Conservation (phyloP, 2,888 invertebrate genomes). For the Pseudococcus longispinus region DNA sequence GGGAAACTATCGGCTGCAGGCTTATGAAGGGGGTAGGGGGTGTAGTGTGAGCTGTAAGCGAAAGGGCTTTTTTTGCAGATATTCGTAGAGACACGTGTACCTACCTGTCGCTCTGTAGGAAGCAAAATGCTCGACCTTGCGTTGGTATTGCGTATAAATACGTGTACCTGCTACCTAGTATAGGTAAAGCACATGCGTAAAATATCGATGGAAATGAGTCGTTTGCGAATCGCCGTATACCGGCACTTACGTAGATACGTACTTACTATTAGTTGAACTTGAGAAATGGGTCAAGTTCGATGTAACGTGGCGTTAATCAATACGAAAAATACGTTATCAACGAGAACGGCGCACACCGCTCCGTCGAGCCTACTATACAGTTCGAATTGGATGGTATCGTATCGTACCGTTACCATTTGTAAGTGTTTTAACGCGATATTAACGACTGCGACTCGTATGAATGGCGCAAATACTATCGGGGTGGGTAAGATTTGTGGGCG, state of each 20-base stretch:
- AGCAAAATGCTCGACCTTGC: too few relatives aligned
- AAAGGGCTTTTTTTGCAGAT: too few relatives aligned
- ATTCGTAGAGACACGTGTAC: too few relatives aligned
- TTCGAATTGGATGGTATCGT: not conserved
- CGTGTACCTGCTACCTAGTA: not conserved
- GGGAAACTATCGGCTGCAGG: too few relatives aligned
- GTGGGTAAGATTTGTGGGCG: constrained; percentile 18
- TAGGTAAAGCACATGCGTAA: not conserved
- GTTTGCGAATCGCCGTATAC: not conserved
- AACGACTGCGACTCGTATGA: not conserved
- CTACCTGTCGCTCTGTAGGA: too few relatives aligned
- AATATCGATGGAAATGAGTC: not conserved
- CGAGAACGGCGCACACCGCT: not conserved
- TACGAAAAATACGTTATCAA: constrained; percentile 30
- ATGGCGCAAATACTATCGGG: not conserved
- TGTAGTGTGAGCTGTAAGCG: too few relatives aligned
- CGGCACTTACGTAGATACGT: too few relatives aligned
- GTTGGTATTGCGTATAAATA: too few relatives aligned
- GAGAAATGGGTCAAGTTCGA: constrained; percentile 26
- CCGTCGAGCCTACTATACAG: not conserved
- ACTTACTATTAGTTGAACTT: not conserved
- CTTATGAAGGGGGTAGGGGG: too few relatives aligned
- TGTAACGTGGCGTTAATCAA: constrained; percentile 14
- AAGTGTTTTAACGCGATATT: constrained; percentile 10
- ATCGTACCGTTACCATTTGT: too few relatives aligned